Evolutionary conservation across 1,140 invertebrate species (phyloP).

Genomic region (Arctopsyche grandis): DNA sequence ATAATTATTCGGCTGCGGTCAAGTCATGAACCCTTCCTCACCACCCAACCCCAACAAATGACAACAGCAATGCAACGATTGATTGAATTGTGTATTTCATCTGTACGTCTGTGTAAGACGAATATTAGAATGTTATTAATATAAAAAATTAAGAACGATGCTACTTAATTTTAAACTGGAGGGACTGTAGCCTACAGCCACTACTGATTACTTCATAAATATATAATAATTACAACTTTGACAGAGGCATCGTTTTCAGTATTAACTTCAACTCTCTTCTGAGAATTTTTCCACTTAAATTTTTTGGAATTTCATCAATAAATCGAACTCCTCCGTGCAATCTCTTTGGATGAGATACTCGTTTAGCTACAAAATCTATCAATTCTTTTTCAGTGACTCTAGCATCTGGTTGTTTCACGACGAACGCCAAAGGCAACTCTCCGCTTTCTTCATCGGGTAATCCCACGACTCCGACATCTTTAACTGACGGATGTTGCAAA

Average conservation of each 20-base stretch:
- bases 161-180: no score
- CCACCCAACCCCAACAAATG: no score
- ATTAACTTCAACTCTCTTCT: constrained; percentile 66
- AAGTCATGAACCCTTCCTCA: no score
- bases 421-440: constrained; percentile 75
- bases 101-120: no score
- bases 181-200: no score
- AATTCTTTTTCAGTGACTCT: constrained; percentile 65
- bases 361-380: constrained; percentile 65
- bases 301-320: constrained; percentile 74
- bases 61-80: no score
- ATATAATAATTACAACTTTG: constrained; percentile 9
- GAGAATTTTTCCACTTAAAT: constrained; percentile 74
- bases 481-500: constrained; percentile 72
- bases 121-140: no score
- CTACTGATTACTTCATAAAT: no score
- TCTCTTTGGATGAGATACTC: constrained; percentile 68
- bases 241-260: background rate
- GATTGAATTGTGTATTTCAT: no score
- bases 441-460: constrained; percentile 73
- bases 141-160: no score
- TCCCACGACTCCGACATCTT: constrained; percentile 81
- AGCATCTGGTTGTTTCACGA: constrained; percentile 67
- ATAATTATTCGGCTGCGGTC: no score
- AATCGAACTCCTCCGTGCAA: constrained; percentile 74